A percentile compares a stretch with the other conserved stretches of the same genome.
Evolutionary conservation across 2,113 vertebrate genomes (phyloP).

Genomic region (Nicator chloris): DNA sequence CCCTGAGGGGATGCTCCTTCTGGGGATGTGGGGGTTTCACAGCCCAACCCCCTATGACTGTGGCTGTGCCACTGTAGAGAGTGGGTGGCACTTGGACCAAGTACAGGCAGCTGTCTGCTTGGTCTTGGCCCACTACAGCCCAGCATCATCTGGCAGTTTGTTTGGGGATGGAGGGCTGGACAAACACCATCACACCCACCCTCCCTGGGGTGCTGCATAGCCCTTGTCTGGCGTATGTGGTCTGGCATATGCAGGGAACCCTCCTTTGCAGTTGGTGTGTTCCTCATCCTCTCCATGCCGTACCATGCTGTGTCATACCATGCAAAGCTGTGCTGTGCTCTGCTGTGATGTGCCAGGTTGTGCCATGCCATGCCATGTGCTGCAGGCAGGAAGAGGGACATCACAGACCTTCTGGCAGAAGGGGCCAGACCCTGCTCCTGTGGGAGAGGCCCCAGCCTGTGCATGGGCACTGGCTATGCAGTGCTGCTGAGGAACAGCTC

Average conservation of each 20-base stretch:
- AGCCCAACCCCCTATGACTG: background rate
- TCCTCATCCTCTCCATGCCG: background rate
- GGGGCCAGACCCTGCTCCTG: background rate
- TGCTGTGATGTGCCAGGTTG: background rate
- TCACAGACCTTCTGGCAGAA: background rate
- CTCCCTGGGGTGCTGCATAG: background rate
- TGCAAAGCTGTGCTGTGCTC: background rate
- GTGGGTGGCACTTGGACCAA: background rate
- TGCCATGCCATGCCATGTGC: rapidly evolving
- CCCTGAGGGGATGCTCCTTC: background rate
- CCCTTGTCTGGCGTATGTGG: too few species aligned
- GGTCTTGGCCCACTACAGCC: background rate
- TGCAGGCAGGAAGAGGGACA: background rate
- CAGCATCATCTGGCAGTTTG: background rate
- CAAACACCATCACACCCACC: background rate
- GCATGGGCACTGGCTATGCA: background rate
- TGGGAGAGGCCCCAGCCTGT: background rate
- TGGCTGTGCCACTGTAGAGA: background rate
- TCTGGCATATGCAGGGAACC: background rate
- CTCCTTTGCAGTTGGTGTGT: background rate
- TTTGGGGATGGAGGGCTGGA: background rate
- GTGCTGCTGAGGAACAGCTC: background rate
- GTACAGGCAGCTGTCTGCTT: background rate
- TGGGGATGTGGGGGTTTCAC: background rate
- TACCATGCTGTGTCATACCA: background rate